Base-by-base conservation (phyloP, 2,113 vertebrate genomes). In the Labeo catla region DNA sequence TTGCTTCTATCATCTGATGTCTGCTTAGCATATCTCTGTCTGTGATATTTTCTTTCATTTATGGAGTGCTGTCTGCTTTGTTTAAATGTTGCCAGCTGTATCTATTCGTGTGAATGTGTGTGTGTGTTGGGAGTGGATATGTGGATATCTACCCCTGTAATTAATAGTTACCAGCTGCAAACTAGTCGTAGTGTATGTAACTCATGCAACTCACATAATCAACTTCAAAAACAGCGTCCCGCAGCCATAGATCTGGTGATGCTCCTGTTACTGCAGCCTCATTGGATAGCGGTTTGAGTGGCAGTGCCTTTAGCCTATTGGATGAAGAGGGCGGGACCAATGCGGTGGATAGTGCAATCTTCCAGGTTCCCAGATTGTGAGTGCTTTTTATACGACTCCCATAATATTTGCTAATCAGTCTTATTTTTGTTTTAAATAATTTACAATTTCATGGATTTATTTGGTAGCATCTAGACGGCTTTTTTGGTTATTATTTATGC, bases 351-450 rank as follows among this genome's bases (percentile, higher is more conserved):
- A 96, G 94, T 88, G 97, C 96, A 87, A 95, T 97, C 57, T 99
- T 99, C 94, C 96, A 98, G 88, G 95, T 98, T 84, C 97, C 98
- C 6, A 95, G 97, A 96, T 96, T 98, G 98, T 99, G 95, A 97
- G 98, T 96, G 49, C 10, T 70, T 50, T 54, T 2, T 4, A 16
- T 61, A 80, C 43, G 54, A 79, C 21, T 61, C 50, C 16, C 8
- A 77, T 77, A 16, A 74, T 77, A 50, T 28, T 77, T 77, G 49
- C 49, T 15, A 54, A 77, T 77, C n/a, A 16, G 23, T 54, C 23
- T 36, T 34, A 8, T 16, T 77, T 28, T 52, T 23, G 4, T 74
- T 23, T 23, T 0, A 52, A 52, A 52, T 28, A 50, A 36, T 16
- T 8, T 59, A 19, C 57, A 59, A 1, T 13, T 66, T 49, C 36